Base-by-base conservation (phyloP, 2,113 vertebrate species). In the Ceyx margarethae region DNA sequence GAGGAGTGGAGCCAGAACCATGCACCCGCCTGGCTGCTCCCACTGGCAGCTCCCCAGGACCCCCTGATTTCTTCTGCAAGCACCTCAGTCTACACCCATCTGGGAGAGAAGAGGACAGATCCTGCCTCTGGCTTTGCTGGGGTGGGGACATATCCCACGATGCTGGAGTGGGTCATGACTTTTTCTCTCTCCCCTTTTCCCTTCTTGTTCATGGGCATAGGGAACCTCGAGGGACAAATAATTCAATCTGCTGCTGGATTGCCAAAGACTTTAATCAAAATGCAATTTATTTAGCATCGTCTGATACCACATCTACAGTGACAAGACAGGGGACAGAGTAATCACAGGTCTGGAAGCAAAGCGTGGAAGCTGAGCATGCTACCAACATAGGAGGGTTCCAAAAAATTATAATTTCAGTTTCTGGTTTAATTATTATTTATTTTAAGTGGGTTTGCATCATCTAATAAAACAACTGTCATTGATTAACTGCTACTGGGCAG, bases 351-450 rank as follows among this genome's bases (percentile, higher is more conserved):
- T 90, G 88, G 75, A 87, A 93, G 76, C 45, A 33, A 65, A 58
- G 65, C 4, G 9, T 1, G 20, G 65, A n/a, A 85, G 69, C 81
- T 71, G 72, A 85, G 56, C 2, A 0, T n/a, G 56, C 37, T 58
- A 78, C 91, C 26, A 73, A 64, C 84, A 60, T 20, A 28, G 67
- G 45, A 82, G 76, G 8, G 37, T 46, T 93, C 85, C 35, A 84
- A 92, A 96, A 92, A 66, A 29, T 17, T 29, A 82, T 25, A 6
- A 88, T 90, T 95, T 91, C 67, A 37, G 87, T 67, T 95, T 69
- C 90, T 89, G 66, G 25, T 90, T 96, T 95, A 95, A 96, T 96
- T 96, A 85, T 84, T 92, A 92, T 88, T 91, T 92, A 87, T 95
- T 95, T 95, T 91, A 93, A 88, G 71, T 77, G 78, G 50, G 51